Evolutionary conservation across 2,888 invertebrate genomes (phyloP), one percentile per base, ranked within the genome.

Genomic region (Graphium colonna): DNA sequence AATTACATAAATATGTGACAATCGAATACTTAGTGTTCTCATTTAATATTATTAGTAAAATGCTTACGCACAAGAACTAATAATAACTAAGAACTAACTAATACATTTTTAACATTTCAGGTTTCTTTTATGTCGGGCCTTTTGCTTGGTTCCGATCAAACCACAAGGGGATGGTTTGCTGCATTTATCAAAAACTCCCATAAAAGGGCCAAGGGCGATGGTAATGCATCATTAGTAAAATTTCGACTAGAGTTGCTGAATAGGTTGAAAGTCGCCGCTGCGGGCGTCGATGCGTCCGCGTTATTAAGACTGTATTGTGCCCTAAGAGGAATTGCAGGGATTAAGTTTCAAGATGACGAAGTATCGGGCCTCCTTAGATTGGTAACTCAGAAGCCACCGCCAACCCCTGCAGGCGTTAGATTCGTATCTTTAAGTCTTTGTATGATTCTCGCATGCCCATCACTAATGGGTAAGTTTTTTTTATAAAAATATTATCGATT

Each of bases 341-440:
- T 98, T 10, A 98, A 98, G 92, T 95, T 90, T 72, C 95, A 95
- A 73, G 98, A 98, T 73, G 97, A 98, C 63, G 98, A 98, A 91
- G 94, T 97, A 16, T 92, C 92, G 52, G 91, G 95, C 44, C 91
- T 98, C 26, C 92, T 98, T 10, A 93, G 95, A 68, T 86, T 98
- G 41, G 92, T 98, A 13, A 97, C 97, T 0, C 95, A 95, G 26
- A 95, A 95, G 69, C 97, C 97, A 0, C 95, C 95, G 15, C 95
- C 96, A 0, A 96, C 96, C n/a, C 94, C 96, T 17, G 96, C 97
- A 26, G 98, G 98, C 8, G 96, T 97, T 5, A 90, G 97, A 71
- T 98, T 98, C 79, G 97, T 98, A 0, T 97, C 97, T 0, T 91
- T 98, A 33, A 97, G 97, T 15, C 91, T 98, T 1, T 98, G 98